These are phyloP conservation scores for Ennomos erosarius DNA, from an alignment of 2,888 invertebrate genomes.

Conservation along the genomic window DNA sequence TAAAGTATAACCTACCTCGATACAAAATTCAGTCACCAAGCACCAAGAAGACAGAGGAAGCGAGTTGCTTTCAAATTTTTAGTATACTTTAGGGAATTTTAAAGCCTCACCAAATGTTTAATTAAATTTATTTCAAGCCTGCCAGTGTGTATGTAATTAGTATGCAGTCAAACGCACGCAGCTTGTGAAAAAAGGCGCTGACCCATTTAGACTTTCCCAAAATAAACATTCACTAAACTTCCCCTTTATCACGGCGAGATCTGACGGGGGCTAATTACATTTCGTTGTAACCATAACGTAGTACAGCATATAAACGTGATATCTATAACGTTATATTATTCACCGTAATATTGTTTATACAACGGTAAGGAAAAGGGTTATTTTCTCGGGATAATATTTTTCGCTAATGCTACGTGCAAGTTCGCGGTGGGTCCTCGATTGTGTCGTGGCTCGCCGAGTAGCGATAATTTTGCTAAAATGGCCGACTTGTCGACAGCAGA, in stretches of 20 bases:
- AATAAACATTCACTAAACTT: constrained; percentile 44
- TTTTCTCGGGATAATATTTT: constrained; percentile 68
- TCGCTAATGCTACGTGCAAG: constrained; percentile 68
- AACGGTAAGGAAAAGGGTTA: constrained; percentile 48
- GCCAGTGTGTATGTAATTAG: constrained; percentile 21
- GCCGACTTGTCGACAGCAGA: constrained; percentile 80
- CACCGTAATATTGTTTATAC: constrained; percentile 30
- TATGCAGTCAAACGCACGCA: constrained; percentile 28
- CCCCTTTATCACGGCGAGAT: constrained; percentile 46
- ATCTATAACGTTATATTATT: constrained; percentile 38
- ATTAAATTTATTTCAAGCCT: not conserved
- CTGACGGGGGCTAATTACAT: constrained; percentile 55
- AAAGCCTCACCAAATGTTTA: too few species aligned
- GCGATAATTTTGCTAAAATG: constrained; percentile 81
- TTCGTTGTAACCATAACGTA: constrained; percentile 48
- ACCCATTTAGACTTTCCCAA: constrained; percentile 32
- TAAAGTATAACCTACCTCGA: too few species aligned
- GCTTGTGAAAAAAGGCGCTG: constrained; percentile 26
- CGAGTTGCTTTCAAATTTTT: too few species aligned
- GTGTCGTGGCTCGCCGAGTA: constrained; percentile 72
- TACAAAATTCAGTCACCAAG: too few species aligned
- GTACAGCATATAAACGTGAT: constrained; percentile 41
- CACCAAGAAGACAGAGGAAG: too few species aligned
- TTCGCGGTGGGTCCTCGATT: constrained; percentile 71
- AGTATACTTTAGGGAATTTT: too few species aligned